Evolutionary conservation across 2,888 invertebrate genomes (phyloP).

Genomic region (Notocelia uddmanniana): DNA sequence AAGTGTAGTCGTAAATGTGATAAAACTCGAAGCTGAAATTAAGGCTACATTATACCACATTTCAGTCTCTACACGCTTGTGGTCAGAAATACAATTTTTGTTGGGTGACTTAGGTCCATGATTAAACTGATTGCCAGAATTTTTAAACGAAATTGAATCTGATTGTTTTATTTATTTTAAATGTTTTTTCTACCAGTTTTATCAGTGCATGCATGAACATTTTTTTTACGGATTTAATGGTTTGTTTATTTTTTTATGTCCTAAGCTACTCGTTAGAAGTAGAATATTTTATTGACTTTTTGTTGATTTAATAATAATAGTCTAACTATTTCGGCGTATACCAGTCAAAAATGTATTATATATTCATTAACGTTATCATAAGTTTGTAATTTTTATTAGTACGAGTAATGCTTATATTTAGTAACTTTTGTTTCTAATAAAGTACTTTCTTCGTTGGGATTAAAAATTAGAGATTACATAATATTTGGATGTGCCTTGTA

Average conservation of each 20-base stretch:
- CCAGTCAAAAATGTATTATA: neutral
- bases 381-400: neutral
- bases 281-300: neutral
- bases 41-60: no score
- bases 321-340: neutral
- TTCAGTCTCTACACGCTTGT: no score
- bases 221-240: conserved; percentile 28
- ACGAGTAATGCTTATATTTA: neutral
- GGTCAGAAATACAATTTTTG: no score
- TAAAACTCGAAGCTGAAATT: no score
- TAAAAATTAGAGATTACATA: neutral
- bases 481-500: neutral
- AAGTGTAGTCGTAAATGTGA: no score
- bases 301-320: neutral
- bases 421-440: neutral
- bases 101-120: no score
- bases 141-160: no score
- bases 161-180: neutral
- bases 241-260: conserved; percentile 35
- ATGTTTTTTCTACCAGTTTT: conserved; percentile 20
- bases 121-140: no score
- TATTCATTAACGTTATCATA: neutral
- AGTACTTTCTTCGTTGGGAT: neutral
- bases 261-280: neutral
- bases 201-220: conserved; percentile 21